A percentile compares a stretch with the other conserved stretches of the same genome.
phyloP scores from a whole-genome alignment of 2,797 vertebrate species.

The Leucoraja ocellata region DNA sequence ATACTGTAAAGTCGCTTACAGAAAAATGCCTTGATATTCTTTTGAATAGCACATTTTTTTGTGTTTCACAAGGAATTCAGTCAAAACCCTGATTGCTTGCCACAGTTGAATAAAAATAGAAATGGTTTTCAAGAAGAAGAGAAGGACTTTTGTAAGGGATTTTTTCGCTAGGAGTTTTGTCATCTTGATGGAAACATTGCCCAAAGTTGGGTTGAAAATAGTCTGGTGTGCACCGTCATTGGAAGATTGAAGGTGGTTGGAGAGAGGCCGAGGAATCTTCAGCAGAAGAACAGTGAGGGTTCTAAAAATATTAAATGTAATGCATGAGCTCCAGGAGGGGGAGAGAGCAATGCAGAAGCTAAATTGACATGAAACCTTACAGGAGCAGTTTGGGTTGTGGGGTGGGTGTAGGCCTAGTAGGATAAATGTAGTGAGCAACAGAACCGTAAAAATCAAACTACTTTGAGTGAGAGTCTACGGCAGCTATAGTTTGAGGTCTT shows the following conservation, averaged over 20 bases:
- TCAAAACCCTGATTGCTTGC: too few species aligned
- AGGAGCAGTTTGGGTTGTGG: too few species aligned
- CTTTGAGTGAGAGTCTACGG: background rate
- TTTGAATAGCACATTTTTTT: too few species aligned
- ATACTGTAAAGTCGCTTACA: background rate
- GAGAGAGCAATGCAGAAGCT: background rate
- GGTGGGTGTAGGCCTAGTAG: background rate
- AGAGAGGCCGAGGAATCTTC: background rate
- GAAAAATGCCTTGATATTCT: background rate
- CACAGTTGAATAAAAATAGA: background rate
- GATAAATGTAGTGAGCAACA: background rate
- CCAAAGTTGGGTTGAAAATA: background rate
- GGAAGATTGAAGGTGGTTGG: background rate
- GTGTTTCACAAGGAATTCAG: too few species aligned
- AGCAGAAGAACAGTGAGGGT: background rate
- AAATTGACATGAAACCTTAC: background rate
- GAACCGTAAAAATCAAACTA: background rate
- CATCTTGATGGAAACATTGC: background rate
- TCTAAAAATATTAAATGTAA: background rate
- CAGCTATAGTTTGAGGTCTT: too few species aligned
- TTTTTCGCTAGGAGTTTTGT: background rate
- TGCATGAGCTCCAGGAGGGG: background rate
- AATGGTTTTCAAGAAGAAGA: background rate
- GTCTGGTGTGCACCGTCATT: background rate
- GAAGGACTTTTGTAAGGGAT: background rate